These are phyloP conservation scores for Pteria penguin DNA, from an alignment of 2,888 invertebrate genomes.

Conservation along the genomic window DNA sequence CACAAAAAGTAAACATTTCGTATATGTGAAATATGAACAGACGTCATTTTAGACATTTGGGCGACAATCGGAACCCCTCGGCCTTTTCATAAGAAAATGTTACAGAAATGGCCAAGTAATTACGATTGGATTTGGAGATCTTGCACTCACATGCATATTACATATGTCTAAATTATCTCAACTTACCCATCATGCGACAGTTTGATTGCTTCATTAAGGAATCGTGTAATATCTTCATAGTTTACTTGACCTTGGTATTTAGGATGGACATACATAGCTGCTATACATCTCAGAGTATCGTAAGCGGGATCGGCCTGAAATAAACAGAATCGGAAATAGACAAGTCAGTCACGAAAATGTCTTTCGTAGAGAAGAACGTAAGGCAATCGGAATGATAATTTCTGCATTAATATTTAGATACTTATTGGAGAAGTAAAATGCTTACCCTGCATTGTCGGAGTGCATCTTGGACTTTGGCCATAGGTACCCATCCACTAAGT, in stretches of 20 bases:
- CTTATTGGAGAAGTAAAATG: not conserved
- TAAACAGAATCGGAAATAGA: too few species aligned
- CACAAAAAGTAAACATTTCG: too few species aligned
- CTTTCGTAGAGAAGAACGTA: too few species aligned
- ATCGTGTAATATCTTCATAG: slow-evolving; percentile 27
- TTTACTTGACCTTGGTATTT: slow-evolving; percentile 25
- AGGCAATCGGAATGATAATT: too few species aligned
- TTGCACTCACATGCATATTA: too few species aligned
- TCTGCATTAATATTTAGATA: too few species aligned
- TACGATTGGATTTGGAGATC: too few species aligned
- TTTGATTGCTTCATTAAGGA: slow-evolving; percentile 25
- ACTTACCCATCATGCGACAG: slow-evolving; percentile 28
- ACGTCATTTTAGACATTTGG: too few species aligned
- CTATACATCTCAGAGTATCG: slow-evolving; percentile 20
- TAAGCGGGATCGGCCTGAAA: slow-evolving; percentile 19
- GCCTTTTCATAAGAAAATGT: not conserved
- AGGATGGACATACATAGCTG: slow-evolving; percentile 27
- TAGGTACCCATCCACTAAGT: slow-evolving; percentile 24
- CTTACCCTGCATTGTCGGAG: slow-evolving; percentile 21
- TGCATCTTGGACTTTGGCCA: slow-evolving; percentile 6
- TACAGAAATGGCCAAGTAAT: too few species aligned
- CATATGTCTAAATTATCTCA: too few species aligned
- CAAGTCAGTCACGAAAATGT: too few species aligned
- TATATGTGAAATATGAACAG: too few species aligned
- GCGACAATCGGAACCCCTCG: not conserved